A percentile compares a stretch with the other conserved stretches of the same genome.
phyloP scores from a whole-genome alignment of 2,113 vertebrate genomes.

The Lontra canadensis region DNA sequence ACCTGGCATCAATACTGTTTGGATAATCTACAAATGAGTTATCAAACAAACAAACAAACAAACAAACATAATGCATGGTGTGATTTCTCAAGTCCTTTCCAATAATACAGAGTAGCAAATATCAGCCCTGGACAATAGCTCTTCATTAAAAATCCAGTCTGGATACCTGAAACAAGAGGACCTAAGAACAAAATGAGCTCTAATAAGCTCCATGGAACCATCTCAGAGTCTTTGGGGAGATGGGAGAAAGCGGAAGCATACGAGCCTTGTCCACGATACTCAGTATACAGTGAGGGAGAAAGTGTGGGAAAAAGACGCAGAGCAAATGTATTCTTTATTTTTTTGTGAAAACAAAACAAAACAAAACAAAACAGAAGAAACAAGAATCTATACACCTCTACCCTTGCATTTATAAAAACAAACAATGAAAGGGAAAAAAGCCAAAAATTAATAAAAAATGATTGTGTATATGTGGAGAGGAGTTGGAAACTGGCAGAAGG shows the following conservation, averaged over 20 bases:
- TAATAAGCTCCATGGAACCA: neutral
- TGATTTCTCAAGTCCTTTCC: neutral
- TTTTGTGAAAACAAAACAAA: neutral
- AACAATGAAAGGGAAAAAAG: neutral
- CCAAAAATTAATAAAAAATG: conserved; percentile 31
- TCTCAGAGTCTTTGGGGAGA: neutral
- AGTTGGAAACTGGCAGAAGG: neutral
- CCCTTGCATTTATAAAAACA: neutral
- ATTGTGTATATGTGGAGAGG: neutral
- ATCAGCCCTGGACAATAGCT: neutral
- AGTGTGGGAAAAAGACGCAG: neutral
- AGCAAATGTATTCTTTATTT: neutral
- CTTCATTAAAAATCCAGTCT: neutral
- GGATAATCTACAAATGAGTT: neutral
- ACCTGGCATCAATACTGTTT: neutral
- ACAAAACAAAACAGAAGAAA: neutral
- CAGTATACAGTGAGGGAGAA: neutral
- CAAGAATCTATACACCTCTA: neutral
- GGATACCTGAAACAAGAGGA: neutral
- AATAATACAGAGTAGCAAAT: neutral
- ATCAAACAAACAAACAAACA: neutral
- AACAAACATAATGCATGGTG: neutral
- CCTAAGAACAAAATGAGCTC: neutral
- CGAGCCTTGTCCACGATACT: neutral
- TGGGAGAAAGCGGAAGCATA: neutral